A percentile compares a stretch with the other conserved stretches of the same genome.
These are phyloP conservation scores for Hydrotaea cyrtoneurina DNA, from an alignment of 2,888 invertebrate species.

Conservation along the genomic window DNA sequence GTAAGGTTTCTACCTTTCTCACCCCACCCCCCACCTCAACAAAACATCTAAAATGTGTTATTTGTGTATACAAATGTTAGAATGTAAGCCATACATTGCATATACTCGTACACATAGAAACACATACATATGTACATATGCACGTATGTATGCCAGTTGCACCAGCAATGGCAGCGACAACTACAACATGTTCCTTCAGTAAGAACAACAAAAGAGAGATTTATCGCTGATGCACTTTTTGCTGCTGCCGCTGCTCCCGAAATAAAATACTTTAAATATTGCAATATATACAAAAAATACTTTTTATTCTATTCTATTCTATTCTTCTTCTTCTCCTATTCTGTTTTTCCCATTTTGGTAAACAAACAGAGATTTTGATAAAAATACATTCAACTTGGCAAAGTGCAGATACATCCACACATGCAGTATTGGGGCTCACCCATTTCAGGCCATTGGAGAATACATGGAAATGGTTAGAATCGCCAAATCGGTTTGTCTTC, in stretches of 20 bases:
- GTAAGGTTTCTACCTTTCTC: neutral
- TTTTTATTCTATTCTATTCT: no score
- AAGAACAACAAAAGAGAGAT: conserved; percentile 50
- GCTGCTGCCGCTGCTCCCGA: conserved; percentile 34
- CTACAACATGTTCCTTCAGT: conserved; percentile 14
- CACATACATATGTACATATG: neutral
- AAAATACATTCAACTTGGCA: conserved; percentile 45
- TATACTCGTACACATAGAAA: neutral
- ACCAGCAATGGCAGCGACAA: neutral
- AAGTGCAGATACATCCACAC: neutral
- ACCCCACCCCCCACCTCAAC: neutral
- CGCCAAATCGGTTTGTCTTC: no score
- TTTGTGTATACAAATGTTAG: conserved; percentile 15
- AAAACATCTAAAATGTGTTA: neutral
- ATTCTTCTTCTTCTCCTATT: neutral
- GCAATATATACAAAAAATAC: conserved; percentile 52
- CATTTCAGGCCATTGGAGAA: neutral
- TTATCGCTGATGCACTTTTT: conserved; percentile 58
- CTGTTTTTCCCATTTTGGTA: neutral
- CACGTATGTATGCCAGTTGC: neutral
- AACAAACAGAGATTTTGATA: conserved; percentile 54
- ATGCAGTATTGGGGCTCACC: neutral
- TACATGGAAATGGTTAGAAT: no score
- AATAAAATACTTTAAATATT: conserved; percentile 63
- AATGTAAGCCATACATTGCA: conserved; percentile 35